Conservation (phyloP, 2,797 vertebrate genomes). For the Mormyrus proboscirostris region DNA sequence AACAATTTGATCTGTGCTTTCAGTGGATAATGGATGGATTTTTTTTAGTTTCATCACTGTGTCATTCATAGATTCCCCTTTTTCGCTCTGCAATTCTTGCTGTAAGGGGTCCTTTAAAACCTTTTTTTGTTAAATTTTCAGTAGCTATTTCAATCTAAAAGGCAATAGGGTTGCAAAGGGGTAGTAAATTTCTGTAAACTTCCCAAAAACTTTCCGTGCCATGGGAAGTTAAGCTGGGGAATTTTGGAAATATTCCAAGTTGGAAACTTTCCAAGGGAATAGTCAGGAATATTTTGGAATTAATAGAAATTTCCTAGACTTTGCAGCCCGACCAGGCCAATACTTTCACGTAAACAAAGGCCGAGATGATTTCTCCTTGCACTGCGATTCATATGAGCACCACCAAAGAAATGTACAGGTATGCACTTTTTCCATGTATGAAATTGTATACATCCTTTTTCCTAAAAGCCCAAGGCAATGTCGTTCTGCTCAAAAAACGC, state of each 20-base stretch:
- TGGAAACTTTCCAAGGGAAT: neutral
- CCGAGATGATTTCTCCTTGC: neutral
- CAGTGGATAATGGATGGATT: neutral
- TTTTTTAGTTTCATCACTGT: neutral
- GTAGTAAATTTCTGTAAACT: neutral
- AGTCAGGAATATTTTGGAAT: neutral
- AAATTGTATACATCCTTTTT: neutral
- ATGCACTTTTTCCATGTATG: neutral
- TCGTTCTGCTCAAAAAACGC: neutral
- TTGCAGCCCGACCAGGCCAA: neutral
- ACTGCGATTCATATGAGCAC: neutral
- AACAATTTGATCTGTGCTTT: neutral
- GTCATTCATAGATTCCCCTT: neutral
- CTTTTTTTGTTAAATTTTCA: neutral
- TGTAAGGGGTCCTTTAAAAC: neutral
- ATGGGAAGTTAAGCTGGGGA: neutral
- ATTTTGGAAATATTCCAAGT: neutral
- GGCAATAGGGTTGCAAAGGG: neutral
- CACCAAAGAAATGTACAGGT: neutral
- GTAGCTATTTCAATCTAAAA: neutral
- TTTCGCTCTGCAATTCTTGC: neutral
- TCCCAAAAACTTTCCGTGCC: neutral
- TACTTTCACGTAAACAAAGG: neutral
- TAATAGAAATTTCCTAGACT: neutral
- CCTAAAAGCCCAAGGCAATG: neutral